A percentile compares a stretch with the other conserved stretches of the same genome.
Conservation (phyloP, 2,113 vertebrate species). For the Puntigrus tetrazona region DNA sequence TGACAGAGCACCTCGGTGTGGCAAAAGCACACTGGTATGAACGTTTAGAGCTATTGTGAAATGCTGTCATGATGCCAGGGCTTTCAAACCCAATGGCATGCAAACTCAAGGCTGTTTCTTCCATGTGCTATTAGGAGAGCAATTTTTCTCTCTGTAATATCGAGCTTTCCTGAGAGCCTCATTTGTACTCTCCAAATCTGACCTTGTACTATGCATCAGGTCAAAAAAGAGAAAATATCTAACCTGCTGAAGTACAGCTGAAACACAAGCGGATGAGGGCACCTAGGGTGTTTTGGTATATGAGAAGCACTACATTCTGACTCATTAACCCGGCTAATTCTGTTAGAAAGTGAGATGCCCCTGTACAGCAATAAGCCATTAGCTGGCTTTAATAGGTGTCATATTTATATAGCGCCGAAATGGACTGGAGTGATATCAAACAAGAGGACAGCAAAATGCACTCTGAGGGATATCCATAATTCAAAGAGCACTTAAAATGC, state of each 20-base stretch:
- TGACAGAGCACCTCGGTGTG: slow-evolving; percentile 48
- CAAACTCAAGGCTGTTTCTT: slow-evolving; percentile 14
- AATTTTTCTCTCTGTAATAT: slow-evolving; percentile 1
- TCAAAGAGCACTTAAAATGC: slow-evolving; percentile 37
- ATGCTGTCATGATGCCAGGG: slow-evolving; percentile 26
- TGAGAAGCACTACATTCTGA: slow-evolving; percentile 8
- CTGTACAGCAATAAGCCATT: slow-evolving; percentile 48
- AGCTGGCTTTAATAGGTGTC: slow-evolving; percentile 48
- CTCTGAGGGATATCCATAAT: slow-evolving; percentile 49
- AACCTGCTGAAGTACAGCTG: slow-evolving; percentile 23
- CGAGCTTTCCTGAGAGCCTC: background rate
- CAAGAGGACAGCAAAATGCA: slow-evolving; percentile 54
- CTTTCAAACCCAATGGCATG: slow-evolving; percentile 8
- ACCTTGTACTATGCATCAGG: slow-evolving; percentile 17
- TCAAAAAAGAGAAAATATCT: slow-evolving; percentile 4
- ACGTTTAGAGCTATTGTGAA: slow-evolving; percentile 6
- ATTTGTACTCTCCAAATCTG: background rate
- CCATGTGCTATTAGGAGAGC: slow-evolving; percentile 6
- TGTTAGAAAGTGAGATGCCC: slow-evolving; percentile 40
- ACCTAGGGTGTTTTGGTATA: slow-evolving; percentile 24
- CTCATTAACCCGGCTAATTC: slow-evolving; percentile 49
- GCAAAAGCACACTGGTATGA: background rate
- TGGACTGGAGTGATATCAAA: slow-evolving; percentile 33
- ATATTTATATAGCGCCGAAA: slow-evolving; percentile 53
- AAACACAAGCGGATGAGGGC: background rate